Percentiles rank a stretch among this genome's conserved stretches.
Conservation (phyloP, 2,888 invertebrate species). For the Chrysomela aeneicollis region DNA sequence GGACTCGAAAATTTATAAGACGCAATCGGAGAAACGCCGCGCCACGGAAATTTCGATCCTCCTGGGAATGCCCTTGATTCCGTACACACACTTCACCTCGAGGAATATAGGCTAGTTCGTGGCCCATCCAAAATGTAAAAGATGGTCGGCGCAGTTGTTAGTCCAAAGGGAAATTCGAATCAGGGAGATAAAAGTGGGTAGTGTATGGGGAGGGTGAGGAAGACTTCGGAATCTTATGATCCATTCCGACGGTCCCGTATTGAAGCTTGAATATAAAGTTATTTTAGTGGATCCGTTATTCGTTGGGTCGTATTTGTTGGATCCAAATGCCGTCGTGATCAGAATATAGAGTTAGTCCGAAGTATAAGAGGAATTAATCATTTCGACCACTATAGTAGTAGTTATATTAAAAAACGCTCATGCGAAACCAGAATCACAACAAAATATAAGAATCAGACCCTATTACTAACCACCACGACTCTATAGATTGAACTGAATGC, state of each 20-base stretch:
- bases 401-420: no score
- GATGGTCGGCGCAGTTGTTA: constrained; percentile 8
- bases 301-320: no score
- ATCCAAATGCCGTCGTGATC: no score
- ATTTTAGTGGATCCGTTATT: no score
- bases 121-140: constrained; percentile 28
- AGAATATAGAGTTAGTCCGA: no score
- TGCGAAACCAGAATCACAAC: no score
- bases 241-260: background rate
- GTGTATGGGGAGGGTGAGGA: background rate
- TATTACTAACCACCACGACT: no score
- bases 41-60: constrained; percentile 19
- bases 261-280: background rate
- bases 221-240: background rate
- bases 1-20: constrained; percentile 53
- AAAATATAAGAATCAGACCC: no score
- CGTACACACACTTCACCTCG: constrained; percentile 29
- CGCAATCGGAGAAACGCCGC: constrained; percentile 45
- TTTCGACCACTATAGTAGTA: no score
- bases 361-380: no score
- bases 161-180: background rate
- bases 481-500: no score
- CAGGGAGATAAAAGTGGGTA: background rate
- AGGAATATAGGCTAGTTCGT: constrained; percentile 28
- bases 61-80: constrained; percentile 25